phyloP scores from a whole-genome alignment of 2,113 vertebrate species.

The Oncorhynchus clarkii region DNA sequence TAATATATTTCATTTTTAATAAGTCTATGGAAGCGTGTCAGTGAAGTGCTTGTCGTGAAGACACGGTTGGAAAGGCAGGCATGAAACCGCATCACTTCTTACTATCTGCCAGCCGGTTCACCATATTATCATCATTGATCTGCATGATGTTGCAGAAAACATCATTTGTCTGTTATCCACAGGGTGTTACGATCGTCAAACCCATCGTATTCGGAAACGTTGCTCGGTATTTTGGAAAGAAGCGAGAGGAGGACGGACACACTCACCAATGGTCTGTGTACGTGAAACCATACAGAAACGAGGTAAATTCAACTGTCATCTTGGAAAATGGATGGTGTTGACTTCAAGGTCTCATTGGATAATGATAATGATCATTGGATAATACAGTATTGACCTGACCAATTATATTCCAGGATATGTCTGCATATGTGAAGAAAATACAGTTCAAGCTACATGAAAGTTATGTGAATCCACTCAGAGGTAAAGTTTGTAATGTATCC shows the following conservation, averaged over 20 bases:
- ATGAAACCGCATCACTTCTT: no score
- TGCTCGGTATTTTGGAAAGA: slow-evolving; percentile 96
- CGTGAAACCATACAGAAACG: slow-evolving; percentile 95
- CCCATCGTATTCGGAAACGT: slow-evolving; percentile 97
- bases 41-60: neutral
- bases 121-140: neutral
- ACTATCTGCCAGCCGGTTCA: no score
- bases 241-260: slow-evolving; percentile 94
- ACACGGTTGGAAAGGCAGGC: no score
- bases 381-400: neutral
- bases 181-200: slow-evolving; percentile 97
- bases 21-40: no score
- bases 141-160: neutral
- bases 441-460: slow-evolving; percentile 98
- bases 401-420: slow-evolving; percentile 86
- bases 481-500: slow-evolving; percentile 53
- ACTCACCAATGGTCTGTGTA: slow-evolving; percentile 99
- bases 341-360: neutral
- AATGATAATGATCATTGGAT: no score
- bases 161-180: neutral
- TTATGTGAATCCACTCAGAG: slow-evolving; percentile 95
- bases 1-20: no score
- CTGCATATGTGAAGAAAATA: slow-evolving; percentile 98
- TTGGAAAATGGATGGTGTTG: neutral
- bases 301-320: slow-evolving; percentile 68